Base-by-base conservation (phyloP, 2,113 vertebrate genomes). In the Colinus virginianus region DNA sequence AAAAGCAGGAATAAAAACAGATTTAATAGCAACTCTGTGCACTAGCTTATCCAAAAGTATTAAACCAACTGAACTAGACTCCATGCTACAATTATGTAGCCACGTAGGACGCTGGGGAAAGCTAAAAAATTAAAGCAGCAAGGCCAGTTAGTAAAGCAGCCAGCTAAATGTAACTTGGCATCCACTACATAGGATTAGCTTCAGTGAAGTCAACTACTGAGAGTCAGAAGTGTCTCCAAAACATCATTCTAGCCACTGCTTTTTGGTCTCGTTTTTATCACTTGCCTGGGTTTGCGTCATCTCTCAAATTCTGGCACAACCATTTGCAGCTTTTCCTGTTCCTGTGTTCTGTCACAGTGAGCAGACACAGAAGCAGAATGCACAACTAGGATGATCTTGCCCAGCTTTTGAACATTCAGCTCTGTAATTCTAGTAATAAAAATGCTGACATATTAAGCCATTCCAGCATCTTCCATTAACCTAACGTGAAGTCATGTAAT, bases 351-450 rank as follows among this genome's bases (percentile, higher is more conserved):
- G 32, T 46, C 61, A 63, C 28, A 66, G 68, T 25, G 55, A 68
- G 38, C 1, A 13, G 34, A 59, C n/a, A 17, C 64, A 81, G 49
- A 92, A 36, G 62, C 66, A 92, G 58, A 87, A 71, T 3, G 7
- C 42, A 48, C 72, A 68, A 19, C 51, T 36, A 28, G 48, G 76
- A 68, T 56, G 46, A 84, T 71, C 69, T 87, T 13, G 8, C 30
- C 46, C 56, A 7, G 3, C 84, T 90, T 46, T 0, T 68, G 74
- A 81, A 68, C 51, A 55, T 30, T 81, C 88, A 96, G 72, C 67
- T 88, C 70, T 69, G 77, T 83, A 86, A 76, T 55, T 68, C 53
- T 55, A 76, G 70, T 32, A 88, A 84, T 72, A 68, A 95, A 90
- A 90, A 62, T 45, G 45, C 32, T 79, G 21, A 88, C 76, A 63